Evolutionary conservation across 2,113 vertebrate species (phyloP), one percentile per base, ranked within the genome.

Genomic region (Corapipo altera): DNA sequence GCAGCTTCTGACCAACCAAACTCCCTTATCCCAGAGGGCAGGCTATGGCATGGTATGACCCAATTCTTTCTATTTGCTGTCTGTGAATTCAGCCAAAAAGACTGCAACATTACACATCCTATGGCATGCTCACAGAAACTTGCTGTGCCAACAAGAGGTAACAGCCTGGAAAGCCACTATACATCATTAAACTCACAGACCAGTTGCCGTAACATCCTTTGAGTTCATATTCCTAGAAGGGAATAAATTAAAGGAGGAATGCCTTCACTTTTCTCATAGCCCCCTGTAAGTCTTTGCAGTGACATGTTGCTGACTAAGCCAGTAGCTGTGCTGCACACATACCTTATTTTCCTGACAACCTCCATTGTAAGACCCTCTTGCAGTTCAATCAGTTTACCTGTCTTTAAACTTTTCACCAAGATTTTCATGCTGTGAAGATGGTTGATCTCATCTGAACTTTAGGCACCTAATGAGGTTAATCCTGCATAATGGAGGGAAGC

Each of bases 51-150:
- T 0, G 1, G 82, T 49, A n/a, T 43, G 24, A 75, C 32, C 67
- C 67, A 26, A 0, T 23, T 62, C 14, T 15, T 91, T 70, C 46
- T 91, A 11, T 73, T 46, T 64, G 62, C 82, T 88, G 88, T 57
- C 81, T 67, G 27, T 94, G 77, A 95, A 89, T 85, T 95, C 91
- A 95, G 65, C 61, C 70, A 77, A 91, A 76, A 88, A 52, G 54
- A 44, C 69, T 12, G 46, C 20, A 46, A 43, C 85, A 48, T 80
- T 66, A 82, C 55, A 64, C 66, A 79, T n/a, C 2, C 30, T 37
- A 32, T 24, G 18, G 54, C 64, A 7, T 32, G 22, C 35, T 43
- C 33, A 84, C 26, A 75, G 70, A 69, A 80, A 18, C 22, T 48
- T 44, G 17, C 17, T 32, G 33, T 32, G 84, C 91, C 91, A 94